phyloP scores from a whole-genome alignment of 2,797 vertebrate genomes.

The Xenops minutus region DNA sequence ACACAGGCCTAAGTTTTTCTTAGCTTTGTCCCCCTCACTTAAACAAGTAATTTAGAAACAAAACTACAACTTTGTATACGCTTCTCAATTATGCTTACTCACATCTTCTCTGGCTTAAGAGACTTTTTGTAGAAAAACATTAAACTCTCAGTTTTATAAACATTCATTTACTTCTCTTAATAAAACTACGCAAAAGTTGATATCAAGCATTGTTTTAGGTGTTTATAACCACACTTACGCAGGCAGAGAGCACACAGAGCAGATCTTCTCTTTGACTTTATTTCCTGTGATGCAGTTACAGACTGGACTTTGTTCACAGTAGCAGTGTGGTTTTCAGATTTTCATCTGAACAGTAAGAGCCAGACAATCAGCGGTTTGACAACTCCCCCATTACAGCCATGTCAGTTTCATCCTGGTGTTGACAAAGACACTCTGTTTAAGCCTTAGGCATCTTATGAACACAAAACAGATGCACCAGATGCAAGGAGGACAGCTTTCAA shows the following conservation, averaged over 20 bases:
- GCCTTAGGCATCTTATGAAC: background rate
- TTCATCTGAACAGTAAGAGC: background rate
- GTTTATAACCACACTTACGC: background rate
- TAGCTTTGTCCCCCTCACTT: background rate
- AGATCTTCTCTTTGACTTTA: background rate
- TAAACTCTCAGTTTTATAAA: background rate
- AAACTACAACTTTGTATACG: background rate
- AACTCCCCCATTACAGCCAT: background rate
- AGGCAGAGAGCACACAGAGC: background rate
- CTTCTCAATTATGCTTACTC: background rate
- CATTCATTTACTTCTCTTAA: background rate
- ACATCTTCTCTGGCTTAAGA: background rate
- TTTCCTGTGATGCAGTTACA: background rate
- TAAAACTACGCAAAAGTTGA: background rate
- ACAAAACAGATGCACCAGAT: background rate
- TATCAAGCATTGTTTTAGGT: background rate
- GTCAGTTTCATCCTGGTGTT: background rate
- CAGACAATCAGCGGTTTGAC: background rate
- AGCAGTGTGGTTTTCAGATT: background rate
- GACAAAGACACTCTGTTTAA: background rate
- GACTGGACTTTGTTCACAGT: background rate
- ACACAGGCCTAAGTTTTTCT: background rate
- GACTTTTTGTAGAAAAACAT: background rate
- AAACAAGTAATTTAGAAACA: background rate
- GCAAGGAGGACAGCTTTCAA: background rate